A percentile compares a stretch with the other conserved stretches of the same genome.
Evolutionary conservation across 2,888 invertebrate species (phyloP).

Genomic region (Rugalucina vietnamica): DNA sequence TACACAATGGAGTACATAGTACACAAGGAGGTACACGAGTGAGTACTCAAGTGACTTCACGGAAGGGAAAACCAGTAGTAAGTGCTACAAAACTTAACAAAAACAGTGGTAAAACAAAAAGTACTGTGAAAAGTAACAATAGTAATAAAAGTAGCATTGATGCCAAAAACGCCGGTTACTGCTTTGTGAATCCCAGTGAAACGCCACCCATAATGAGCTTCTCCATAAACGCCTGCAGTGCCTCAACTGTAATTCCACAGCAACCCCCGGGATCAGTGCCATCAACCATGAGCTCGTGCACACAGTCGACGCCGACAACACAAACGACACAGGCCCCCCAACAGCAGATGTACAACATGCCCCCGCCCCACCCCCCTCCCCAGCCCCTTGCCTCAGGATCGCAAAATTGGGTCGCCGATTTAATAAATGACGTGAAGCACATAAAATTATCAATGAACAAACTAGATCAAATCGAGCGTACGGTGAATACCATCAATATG

Average conservation of each 20-base stretch:
- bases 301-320: no score
- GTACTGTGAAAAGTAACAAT: background rate
- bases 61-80: background rate
- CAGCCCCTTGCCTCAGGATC: no score
- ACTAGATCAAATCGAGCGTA: background rate
- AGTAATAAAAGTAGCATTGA: background rate
- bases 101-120: background rate
- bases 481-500: background rate
- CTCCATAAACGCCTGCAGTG: no score
- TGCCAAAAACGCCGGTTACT: background rate
- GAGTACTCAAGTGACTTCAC: background rate
- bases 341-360: background rate
- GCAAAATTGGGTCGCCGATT: background rate
- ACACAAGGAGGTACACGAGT: background rate
- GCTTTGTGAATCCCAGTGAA: background rate
- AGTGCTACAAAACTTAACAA: no score
- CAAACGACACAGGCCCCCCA: no score
- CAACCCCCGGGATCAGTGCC: no score
- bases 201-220: background rate
- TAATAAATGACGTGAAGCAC: background rate
- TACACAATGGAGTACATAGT: background rate
- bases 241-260: no score
- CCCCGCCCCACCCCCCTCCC: background rate
- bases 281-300: background rate
- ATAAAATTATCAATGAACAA: background rate